phyloP scores from a whole-genome alignment of 30 jellyfish, hydroid and myxozoan genomes.

The Catostylus mosaicus region DNA sequence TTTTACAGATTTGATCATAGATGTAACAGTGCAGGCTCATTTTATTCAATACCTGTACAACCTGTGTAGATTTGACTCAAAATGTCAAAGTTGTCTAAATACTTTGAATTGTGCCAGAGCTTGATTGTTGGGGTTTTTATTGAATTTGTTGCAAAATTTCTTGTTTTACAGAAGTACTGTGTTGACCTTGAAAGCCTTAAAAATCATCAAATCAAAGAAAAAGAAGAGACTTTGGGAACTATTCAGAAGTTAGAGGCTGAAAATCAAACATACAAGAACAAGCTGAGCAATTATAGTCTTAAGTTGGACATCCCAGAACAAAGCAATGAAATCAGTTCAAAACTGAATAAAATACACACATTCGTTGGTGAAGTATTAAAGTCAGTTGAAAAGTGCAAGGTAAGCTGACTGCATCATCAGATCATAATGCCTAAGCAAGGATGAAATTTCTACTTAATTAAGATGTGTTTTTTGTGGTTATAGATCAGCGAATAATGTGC shows the following conservation, averaged over 20 bases:
- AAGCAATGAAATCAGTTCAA: neutral
- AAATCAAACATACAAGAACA: neutral
- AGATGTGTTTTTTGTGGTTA: too few species aligned
- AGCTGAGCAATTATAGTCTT: neutral
- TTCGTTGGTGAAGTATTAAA: neutral
- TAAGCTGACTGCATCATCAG: neutral
- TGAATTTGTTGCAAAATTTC: too few species aligned
- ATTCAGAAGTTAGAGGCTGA: neutral
- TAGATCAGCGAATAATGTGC: too few species aligned
- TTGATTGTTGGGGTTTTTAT: too few species aligned
- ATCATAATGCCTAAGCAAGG: too few species aligned
- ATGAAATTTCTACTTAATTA: too few species aligned
- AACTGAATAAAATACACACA: neutral
- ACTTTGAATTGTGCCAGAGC: too few species aligned
- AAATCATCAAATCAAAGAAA: slow-evolving; percentile 4
- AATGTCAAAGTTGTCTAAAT: too few species aligned
- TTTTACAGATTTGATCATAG: too few species aligned
- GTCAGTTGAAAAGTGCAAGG: neutral
- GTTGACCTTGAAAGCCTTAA: slow-evolving; percentile 35
- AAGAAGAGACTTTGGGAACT: neutral
- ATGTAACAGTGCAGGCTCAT: too few species aligned
- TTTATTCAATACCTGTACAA: too few species aligned
- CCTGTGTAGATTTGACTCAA: too few species aligned
- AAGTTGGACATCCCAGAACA: neutral
- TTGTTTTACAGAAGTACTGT: slow-evolving; percentile 33